Evolutionary conservation across 2,113 vertebrate genomes (phyloP).

Genomic region (Pomatostomus ruficeps): DNA sequence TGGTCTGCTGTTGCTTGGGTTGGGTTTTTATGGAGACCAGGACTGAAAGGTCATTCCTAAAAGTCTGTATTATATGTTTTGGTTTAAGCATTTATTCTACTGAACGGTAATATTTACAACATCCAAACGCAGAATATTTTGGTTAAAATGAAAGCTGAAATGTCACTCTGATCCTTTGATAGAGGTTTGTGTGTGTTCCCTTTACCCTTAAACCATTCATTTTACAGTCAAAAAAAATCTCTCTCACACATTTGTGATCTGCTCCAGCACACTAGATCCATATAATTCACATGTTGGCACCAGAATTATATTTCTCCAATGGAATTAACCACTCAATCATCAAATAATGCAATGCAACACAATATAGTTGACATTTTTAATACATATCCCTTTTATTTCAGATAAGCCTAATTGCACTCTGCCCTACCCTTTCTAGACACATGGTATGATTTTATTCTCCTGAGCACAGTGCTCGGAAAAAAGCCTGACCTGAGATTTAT

Average conservation of each 20-base stretch:
- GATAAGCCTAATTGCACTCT: neutral
- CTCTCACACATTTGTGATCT: neutral
- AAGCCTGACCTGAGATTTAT: neutral
- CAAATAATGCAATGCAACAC: neutral
- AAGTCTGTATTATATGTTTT: neutral
- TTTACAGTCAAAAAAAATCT: neutral
- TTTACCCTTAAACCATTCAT: neutral
- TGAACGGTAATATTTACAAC: neutral
- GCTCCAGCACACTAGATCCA: neutral
- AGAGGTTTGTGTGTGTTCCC: neutral
- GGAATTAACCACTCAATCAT: neutral
- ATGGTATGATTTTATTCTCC: neutral
- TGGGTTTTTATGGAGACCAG: neutral
- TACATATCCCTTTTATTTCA: neutral
- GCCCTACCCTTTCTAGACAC: neutral
- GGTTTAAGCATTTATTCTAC: neutral
- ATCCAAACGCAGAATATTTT: neutral
- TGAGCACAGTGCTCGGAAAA: neutral
- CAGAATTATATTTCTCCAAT: neutral
- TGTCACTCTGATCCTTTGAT: neutral
- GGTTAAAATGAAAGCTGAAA: neutral
- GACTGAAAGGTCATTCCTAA: neutral
- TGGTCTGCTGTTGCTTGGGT: neutral
- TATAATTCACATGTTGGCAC: neutral
- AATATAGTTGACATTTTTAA: neutral